Evolutionary conservation across 2,113 vertebrate species (phyloP).

Genomic region (Zeus faber): DNA sequence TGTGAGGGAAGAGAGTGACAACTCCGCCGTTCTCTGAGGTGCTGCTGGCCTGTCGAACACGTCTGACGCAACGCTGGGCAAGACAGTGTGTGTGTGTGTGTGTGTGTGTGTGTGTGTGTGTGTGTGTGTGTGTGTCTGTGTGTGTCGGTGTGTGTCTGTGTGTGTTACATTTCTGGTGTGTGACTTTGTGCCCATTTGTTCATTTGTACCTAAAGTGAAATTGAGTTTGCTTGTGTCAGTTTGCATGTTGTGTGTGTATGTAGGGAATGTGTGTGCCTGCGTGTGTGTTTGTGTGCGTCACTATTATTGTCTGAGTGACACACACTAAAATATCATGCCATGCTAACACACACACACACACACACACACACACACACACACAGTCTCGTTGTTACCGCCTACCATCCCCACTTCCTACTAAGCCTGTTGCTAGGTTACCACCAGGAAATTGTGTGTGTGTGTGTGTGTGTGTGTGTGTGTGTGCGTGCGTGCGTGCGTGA

Average conservation of each 20-base stretch:
- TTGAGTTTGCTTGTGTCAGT: too few species aligned
- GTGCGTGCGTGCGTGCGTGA: neutral
- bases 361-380: conserved; percentile 18
- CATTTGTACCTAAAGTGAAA: too few species aligned
- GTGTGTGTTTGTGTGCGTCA: conserved; percentile 17
- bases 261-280: conserved; percentile 16
- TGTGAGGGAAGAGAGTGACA: too few species aligned
- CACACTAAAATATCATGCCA: conserved; percentile 35
- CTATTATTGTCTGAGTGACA: conserved; percentile 34
- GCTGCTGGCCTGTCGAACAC: conserved; percentile 30
- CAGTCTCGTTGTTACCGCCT: conserved; percentile 16
- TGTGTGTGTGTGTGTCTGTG: too few species aligned
- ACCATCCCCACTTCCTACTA: conserved; percentile 38
- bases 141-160: too few species aligned
- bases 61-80: conserved; percentile 63
- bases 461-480: conserved; percentile 11
- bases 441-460: conserved; percentile 37
- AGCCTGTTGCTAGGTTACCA: conserved; percentile 63
- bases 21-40: too few species aligned
- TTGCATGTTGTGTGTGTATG: too few species aligned
- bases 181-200: too few species aligned
- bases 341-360: conserved; percentile 9
- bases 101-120: too few species aligned
- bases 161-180: too few species aligned
- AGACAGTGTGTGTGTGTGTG: too few species aligned